Evolutionary conservation across 2,888 invertebrate species (phyloP).

Genomic region (Eupithecia exiguata): DNA sequence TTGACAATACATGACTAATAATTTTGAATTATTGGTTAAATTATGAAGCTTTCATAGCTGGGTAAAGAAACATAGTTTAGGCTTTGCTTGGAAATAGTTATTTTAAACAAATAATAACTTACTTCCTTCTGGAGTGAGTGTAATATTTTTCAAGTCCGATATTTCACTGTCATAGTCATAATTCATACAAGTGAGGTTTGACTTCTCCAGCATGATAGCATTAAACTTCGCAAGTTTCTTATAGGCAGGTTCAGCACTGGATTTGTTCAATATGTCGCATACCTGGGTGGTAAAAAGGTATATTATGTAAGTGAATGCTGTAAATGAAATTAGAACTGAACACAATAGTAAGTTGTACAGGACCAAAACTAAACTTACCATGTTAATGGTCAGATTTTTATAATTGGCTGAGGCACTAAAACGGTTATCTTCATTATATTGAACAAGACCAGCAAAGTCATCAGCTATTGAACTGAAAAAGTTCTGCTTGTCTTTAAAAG

Average conservation of each 20-base stretch:
- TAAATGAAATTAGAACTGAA: background rate
- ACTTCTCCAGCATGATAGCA: slow-evolving; percentile 85
- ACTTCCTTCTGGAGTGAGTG: slow-evolving; percentile 88
- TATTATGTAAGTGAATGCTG: background rate
- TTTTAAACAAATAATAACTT: slow-evolving; percentile 38
- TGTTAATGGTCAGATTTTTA: slow-evolving; percentile 90
- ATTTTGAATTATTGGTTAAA: too few species aligned
- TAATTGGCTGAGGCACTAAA: slow-evolving; percentile 84
- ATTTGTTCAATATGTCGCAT: slow-evolving; percentile 89
- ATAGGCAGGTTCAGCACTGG: slow-evolving; percentile 83
- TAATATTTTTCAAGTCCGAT: slow-evolving; percentile 85
- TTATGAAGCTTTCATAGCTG: too few species aligned
- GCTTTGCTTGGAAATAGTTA: background rate
- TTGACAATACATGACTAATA: background rate
- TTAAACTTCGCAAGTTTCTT: slow-evolving; percentile 90
- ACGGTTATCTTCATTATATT: slow-evolving; percentile 97
- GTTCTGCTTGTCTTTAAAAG: slow-evolving; percentile 88
- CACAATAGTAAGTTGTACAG: background rate
- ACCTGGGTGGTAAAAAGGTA: slow-evolving; percentile 68
- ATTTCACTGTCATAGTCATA: slow-evolving; percentile 92
- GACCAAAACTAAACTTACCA: slow-evolving; percentile 64
- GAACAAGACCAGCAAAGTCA: slow-evolving; percentile 95
- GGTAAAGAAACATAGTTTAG: background rate
- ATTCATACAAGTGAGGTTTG: slow-evolving; percentile 90
- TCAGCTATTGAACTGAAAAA: slow-evolving; percentile 92